phyloP scores from a whole-genome alignment of 2,113 vertebrate species.

The Leucopsar rothschildi region DNA sequence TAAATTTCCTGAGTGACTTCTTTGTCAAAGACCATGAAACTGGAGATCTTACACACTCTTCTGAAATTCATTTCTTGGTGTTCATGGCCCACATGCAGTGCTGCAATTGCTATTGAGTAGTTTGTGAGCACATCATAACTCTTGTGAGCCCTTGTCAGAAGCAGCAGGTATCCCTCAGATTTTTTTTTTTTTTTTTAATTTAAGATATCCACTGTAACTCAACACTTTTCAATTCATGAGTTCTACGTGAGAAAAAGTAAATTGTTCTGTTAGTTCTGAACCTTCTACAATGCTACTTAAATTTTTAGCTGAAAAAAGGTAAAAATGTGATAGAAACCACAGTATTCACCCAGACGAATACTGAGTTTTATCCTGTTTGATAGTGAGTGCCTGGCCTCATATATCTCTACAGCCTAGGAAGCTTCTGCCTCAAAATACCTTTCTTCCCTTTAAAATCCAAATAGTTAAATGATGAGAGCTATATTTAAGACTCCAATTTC shows the following conservation, averaged over 20 bases:
- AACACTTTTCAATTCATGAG: background rate
- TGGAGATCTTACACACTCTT: background rate
- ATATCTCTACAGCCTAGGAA: background rate
- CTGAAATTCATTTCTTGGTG: background rate
- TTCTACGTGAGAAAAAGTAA: background rate
- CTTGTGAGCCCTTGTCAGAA: background rate
- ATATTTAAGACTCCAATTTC: constrained; percentile 61
- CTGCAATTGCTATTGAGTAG: background rate
- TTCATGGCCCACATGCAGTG: background rate
- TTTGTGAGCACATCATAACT: background rate
- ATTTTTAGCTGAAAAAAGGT: background rate
- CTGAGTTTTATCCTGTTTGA: background rate
- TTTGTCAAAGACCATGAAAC: background rate
- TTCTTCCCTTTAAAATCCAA: constrained; percentile 12
- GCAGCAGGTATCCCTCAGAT: background rate
- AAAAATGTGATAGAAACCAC: background rate
- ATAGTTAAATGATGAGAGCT: constrained; percentile 48
- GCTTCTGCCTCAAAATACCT: background rate
- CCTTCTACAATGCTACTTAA: background rate
- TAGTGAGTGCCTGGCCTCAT: background rate
- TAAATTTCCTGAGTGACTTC: background rate
- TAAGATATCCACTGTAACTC: background rate
- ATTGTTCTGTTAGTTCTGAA: background rate
- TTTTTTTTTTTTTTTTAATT: background rate
- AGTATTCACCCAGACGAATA: background rate